A percentile compares a stretch with the other conserved stretches of the same genome.
Conservation (phyloP, 1,140 invertebrate genomes). For the Thaumatotibia leucotreta region DNA sequence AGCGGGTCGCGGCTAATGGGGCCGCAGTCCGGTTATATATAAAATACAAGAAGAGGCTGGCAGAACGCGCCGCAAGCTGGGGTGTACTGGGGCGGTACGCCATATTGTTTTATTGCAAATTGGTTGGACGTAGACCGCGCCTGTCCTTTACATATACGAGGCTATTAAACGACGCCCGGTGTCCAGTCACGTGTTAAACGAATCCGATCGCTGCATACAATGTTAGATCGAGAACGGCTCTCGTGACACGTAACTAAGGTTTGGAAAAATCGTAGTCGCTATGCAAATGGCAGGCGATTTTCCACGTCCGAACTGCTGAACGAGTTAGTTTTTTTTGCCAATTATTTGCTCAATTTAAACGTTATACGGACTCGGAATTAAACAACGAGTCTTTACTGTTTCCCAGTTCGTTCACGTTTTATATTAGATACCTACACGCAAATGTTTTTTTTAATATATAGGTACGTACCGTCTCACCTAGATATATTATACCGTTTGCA, state of each 20-base stretch:
- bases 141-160: slow-evolving; percentile 73
- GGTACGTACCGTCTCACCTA: too few relatives aligned
- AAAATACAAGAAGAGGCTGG: slow-evolving; percentile 51
- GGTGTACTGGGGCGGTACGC: slow-evolving; percentile 42
- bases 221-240: slow-evolving; percentile 44
- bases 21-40: slow-evolving; percentile 48
- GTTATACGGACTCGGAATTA: neutral
- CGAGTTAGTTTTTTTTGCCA: neutral
- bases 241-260: slow-evolving; percentile 32
- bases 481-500: too few relatives aligned
- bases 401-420: neutral
- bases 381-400: neutral
- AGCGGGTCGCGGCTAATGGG: slow-evolving; percentile 52
- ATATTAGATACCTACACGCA: neutral
- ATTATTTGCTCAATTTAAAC: neutral
- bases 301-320: neutral
- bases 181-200: slow-evolving; percentile 72
- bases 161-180: slow-evolving; percentile 69
- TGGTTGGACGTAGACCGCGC: slow-evolving; percentile 67
- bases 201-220: slow-evolving; percentile 64
- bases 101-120: slow-evolving; percentile 76
- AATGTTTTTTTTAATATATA: too few relatives aligned
- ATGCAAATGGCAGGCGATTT: slow-evolving; percentile 5
- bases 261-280: slow-evolving; percentile 19
- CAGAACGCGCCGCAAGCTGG: slow-evolving; percentile 45